phyloP scores from a whole-genome alignment of 1,140 invertebrate species.

The Bombus superbus region DNA sequence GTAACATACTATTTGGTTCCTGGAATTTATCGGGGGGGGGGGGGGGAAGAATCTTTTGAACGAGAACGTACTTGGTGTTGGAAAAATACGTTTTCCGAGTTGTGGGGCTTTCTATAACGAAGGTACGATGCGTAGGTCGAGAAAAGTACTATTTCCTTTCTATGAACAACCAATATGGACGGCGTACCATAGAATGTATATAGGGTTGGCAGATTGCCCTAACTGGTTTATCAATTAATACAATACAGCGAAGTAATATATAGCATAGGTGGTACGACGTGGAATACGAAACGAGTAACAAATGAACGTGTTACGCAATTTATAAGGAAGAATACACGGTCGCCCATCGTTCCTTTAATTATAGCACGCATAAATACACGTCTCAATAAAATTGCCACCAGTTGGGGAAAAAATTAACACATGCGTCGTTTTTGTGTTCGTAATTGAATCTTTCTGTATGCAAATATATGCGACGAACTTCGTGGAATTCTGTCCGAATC shows the following conservation, averaged over 20 bases:
- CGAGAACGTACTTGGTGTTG: neutral
- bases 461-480: neutral
- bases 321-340: conserved; percentile 19
- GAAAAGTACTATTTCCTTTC: too few relatives aligned
- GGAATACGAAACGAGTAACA: conserved; percentile 6
- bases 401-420: neutral
- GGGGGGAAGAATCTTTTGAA: neutral
- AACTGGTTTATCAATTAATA: conserved; percentile 24
- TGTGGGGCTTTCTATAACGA: neutral
- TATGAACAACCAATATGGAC: too few relatives aligned
- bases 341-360: conserved; percentile 2
- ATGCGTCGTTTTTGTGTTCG: neutral
- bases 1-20: neutral
- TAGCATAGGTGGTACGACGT: neutral
- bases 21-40: neutral
- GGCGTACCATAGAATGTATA: too few relatives aligned
- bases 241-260: neutral
- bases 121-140: neutral
- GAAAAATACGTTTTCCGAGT: too few relatives aligned
- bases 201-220: neutral
- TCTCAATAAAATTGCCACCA: conserved; percentile 30
- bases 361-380: conserved; percentile 20
- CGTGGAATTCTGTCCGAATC: neutral
- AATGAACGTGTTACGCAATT: conserved; percentile 19
- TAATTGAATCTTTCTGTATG: neutral